Conservation (phyloP, 2,797 vertebrate species). For the Chaetodon trifasciatus region DNA sequence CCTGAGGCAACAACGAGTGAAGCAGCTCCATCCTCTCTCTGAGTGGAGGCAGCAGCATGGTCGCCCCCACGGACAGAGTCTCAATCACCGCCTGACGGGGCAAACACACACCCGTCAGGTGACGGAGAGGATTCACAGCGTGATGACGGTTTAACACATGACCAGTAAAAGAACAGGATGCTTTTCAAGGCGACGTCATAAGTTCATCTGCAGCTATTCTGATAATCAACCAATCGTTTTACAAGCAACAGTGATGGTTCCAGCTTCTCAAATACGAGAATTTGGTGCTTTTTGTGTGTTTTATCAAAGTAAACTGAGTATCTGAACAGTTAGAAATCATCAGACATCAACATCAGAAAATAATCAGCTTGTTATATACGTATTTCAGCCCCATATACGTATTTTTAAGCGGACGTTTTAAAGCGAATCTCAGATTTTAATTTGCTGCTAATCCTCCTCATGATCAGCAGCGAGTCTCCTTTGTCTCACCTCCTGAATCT, state of each 20-base stretch:
- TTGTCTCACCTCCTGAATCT: slow-evolving; percentile 85
- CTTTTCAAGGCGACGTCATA: not conserved
- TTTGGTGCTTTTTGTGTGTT: not conserved
- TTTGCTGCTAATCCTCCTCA: not conserved
- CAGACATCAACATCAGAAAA: not conserved
- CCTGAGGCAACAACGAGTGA: slow-evolving; percentile 88
- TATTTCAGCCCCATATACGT: not conserved
- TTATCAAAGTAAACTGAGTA: not conserved
- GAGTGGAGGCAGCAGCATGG: slow-evolving; percentile 88
- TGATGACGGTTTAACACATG: not conserved
- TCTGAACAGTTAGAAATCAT: not conserved
- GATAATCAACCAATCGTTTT: not conserved
- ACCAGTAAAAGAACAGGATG: not conserved
- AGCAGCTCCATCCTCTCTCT: slow-evolving; percentile 90
- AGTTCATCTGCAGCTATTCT: not conserved
- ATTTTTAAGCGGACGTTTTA: not conserved
- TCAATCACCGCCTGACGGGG: slow-evolving; percentile 86
- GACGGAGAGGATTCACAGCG: not conserved
- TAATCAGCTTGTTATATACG: too few species aligned
- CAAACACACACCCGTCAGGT: slow-evolving; percentile 34
- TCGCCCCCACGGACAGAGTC: slow-evolving; percentile 88
- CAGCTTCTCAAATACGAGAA: not conserved
- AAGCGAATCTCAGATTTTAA: not conserved
- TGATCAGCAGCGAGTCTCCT: not conserved
- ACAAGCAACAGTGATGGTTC: not conserved